Percentiles rank a stretch among this genome's conserved stretches.
Evolutionary conservation across 2,797 vertebrate genomes (phyloP).

Genomic region (Sebastolobus alascanus): DNA sequence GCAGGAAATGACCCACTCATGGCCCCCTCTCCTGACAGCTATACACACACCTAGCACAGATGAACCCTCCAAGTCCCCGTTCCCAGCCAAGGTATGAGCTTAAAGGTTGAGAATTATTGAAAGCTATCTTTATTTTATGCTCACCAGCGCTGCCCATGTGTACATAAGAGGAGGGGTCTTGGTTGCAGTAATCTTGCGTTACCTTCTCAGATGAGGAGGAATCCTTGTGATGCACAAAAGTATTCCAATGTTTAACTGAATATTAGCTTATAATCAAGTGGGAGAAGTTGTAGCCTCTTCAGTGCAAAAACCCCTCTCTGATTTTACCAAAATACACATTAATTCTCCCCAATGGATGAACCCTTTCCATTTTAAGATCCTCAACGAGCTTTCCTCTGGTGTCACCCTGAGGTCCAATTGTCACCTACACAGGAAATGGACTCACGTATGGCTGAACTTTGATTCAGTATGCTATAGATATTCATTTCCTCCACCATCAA

Average conservation of each 20-base stretch:
- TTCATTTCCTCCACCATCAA: background rate
- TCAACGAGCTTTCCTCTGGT: background rate
- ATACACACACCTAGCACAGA: constrained; percentile 88
- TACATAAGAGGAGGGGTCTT: background rate
- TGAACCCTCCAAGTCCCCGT: constrained; percentile 87
- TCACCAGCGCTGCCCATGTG: background rate
- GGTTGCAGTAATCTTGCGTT: background rate
- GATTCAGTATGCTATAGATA: background rate
- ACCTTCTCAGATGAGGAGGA: background rate
- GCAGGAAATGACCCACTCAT: constrained; percentile 96
- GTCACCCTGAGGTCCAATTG: background rate
- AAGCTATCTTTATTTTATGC: background rate
- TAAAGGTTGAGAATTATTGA: background rate
- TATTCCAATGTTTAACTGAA: background rate
- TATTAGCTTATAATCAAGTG: background rate
- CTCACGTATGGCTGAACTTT: background rate
- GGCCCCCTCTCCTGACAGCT: constrained; percentile 92
- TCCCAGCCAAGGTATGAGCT: constrained; percentile 88
- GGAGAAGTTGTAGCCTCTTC: background rate
- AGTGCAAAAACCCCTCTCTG: background rate
- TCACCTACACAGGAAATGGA: constrained; percentile 1
- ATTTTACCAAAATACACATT: constrained; percentile 1
- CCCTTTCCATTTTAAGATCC: background rate
- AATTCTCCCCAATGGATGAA: background rate
- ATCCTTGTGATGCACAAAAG: background rate